Base-by-base conservation (phyloP, 2,113 vertebrate genomes). In the Aptenodytes forsteri region DNA sequence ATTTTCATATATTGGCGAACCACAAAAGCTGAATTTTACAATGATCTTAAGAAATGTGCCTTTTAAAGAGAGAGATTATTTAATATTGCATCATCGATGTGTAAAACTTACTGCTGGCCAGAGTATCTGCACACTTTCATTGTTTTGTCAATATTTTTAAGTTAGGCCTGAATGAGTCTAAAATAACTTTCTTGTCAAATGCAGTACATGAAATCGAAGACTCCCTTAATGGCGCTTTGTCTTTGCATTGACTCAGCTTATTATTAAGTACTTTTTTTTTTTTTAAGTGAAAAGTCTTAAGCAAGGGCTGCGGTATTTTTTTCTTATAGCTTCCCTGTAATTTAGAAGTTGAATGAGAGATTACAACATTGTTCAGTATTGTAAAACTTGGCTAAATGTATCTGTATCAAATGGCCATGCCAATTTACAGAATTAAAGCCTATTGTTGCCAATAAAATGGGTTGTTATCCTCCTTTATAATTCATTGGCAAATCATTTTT, bases 21-120 rank as follows among this genome's bases (percentile, higher is more conserved):
- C 80, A 73, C 82, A 83, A 42, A 65, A 95, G 54, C 83, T 87
- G 69, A 87, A 90, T 86, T 94, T 96, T 84, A 49, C 89, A 77
- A 7, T 72, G 32, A 93, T 81, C 49, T 71, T 72, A 95, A 97
- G 90, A 97, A 97, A 97, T 44, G 97, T 98, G 98, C 97, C 97
- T 98, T 98, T 95, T 89, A 79, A 80, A 91, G 77, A 93, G 50
- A 70, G 76, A 83, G 40, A 89, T 55, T 79, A 78, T 69, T 95
- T 84, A 75, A 32, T 91, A 91, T 26, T 92, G 73, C 52, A 58
- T 94, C 58, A 86, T 4, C 34, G 38, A 90, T 72, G 54, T 80
- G 72, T 93, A 83, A 86, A 95, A 94, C 54, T 89, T 96, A 89
- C 92, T 97, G 91, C 91, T 97, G 94, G 94, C 56, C 80, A 92